A percentile compares a stretch with the other conserved stretches of the same genome.
Evolutionary conservation across 2,113 vertebrate species (phyloP).

Genomic region (Muntiacus reevesi): DNA sequence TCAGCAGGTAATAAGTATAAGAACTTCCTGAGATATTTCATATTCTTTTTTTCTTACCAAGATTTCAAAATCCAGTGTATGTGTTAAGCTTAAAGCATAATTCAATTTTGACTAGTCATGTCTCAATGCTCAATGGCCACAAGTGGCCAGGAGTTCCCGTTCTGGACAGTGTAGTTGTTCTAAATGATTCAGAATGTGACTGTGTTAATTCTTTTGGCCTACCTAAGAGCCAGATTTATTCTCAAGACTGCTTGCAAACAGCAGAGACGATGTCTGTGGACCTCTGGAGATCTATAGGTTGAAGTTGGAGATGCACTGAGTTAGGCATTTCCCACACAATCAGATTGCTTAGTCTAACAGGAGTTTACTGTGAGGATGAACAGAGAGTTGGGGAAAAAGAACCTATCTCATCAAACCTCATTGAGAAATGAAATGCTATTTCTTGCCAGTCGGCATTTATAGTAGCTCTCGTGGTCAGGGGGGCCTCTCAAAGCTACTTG

Average conservation of each 20-base stretch:
- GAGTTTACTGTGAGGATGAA: background rate
- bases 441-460: background rate
- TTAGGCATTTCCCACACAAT: background rate
- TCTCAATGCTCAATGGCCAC: background rate
- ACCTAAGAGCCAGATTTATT: background rate
- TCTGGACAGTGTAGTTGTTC: background rate
- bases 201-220: background rate
- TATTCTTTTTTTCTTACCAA: background rate
- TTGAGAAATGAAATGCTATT: background rate
- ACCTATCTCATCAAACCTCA: background rate
- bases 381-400: background rate
- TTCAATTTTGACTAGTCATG: background rate
- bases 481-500: background rate
- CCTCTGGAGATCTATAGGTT: background rate
- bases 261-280: background rate
- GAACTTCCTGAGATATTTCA: background rate
- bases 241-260: background rate
- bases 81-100: background rate
- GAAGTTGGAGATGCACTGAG: background rate
- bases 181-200: background rate
- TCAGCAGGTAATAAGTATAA: background rate
- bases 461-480: background rate
- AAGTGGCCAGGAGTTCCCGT: background rate
- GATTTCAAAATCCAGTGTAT: background rate
- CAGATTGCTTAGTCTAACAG: background rate